These are phyloP conservation scores for Molothrus ater DNA, from an alignment of 2,797 vertebrate genomes.

Conservation along the genomic window DNA sequence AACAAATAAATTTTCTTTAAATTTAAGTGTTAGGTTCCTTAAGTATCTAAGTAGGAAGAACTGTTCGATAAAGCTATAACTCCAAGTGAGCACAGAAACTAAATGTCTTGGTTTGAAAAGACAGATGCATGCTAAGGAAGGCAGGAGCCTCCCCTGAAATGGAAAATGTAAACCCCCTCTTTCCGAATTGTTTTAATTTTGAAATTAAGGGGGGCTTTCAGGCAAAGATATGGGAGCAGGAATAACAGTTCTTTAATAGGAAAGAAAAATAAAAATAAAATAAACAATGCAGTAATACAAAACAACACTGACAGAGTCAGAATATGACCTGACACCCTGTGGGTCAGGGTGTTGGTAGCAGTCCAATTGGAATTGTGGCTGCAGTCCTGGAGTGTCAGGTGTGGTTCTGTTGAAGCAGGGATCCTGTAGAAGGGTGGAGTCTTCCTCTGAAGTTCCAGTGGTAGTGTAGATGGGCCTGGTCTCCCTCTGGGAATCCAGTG, in stretches of 20 bases:
- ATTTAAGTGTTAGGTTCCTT: neutral
- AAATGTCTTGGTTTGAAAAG: neutral
- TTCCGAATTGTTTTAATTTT: no score
- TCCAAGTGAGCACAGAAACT: neutral
- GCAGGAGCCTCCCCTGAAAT: no score
- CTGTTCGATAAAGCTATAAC: neutral
- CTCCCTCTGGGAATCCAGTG: neutral
- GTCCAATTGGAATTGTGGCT: neutral
- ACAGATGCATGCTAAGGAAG: no score
- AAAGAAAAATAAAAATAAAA: neutral
- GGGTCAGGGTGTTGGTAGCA: neutral
- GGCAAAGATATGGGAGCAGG: no score
- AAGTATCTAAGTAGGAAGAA: neutral
- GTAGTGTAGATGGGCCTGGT: no score
- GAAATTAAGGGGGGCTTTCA: no score
- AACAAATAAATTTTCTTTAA: neutral
- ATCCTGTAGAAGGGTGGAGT: neutral
- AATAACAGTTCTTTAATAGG: no score
- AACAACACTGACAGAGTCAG: neutral
- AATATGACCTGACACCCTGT: neutral
- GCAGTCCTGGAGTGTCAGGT: neutral
- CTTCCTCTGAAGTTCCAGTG: neutral
- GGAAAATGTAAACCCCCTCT: no score
- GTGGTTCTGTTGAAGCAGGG: neutral
- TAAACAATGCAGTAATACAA: neutral